A percentile compares a stretch with the other conserved stretches of the same genome.
Evolutionary conservation across 2,113 vertebrate species (phyloP).

Genomic region (Castor canadensis): DNA sequence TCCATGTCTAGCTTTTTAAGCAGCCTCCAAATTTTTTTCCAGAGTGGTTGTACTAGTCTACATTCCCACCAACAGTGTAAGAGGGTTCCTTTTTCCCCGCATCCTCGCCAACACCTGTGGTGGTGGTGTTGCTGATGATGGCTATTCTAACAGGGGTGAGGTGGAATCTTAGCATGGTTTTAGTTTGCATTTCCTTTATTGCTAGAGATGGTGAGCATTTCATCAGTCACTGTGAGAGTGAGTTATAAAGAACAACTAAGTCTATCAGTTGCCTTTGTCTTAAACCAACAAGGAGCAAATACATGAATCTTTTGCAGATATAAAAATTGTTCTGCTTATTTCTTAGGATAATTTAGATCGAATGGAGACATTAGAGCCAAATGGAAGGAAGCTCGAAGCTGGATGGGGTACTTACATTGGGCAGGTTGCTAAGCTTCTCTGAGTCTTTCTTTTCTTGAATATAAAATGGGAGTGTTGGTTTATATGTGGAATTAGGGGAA

Average conservation of each 20-base stretch:
- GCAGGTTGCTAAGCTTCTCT: not conserved
- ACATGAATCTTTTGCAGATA: not conserved
- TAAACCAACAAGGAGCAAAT: not conserved
- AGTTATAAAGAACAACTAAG: not conserved
- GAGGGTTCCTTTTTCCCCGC: too few relatives aligned
- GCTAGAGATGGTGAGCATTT: too few relatives aligned
- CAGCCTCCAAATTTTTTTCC: too few relatives aligned
- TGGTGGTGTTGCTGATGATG: too few relatives aligned
- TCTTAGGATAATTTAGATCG: not conserved
- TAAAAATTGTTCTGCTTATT: not conserved
- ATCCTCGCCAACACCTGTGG: too few relatives aligned
- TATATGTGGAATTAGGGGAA: not conserved
- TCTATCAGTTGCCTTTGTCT: not conserved
- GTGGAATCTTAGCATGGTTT: too few relatives aligned
- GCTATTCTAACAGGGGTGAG: too few relatives aligned
- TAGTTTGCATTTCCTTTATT: too few relatives aligned
- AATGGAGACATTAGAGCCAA: not conserved
- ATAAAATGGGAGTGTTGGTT: not conserved
- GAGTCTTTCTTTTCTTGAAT: not conserved
- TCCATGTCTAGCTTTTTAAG: too few relatives aligned
- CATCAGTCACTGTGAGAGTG: not conserved
- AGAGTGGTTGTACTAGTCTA: too few relatives aligned
- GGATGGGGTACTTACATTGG: rapidly evolving
- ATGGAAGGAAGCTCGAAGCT: not conserved
- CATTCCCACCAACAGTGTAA: too few relatives aligned